Percentiles rank a stretch among this genome's conserved stretches.
These are phyloP conservation scores for Protophormia terraenovae DNA, from an alignment of 2,888 invertebrate genomes.

Conservation along the genomic window DNA sequence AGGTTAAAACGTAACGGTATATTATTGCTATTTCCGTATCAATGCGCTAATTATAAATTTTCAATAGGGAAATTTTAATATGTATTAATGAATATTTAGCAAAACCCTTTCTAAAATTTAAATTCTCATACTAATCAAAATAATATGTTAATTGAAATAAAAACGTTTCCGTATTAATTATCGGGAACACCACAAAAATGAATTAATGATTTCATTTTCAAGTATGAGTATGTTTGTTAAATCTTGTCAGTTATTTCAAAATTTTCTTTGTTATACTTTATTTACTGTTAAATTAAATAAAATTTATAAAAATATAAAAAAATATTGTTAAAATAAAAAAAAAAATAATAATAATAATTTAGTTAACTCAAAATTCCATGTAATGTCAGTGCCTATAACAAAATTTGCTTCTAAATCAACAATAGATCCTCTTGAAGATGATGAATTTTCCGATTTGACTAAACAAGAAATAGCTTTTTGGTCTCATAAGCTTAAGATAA, in stretches of 20 bases:
- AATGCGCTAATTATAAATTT: too few relatives aligned
- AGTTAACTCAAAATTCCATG: constrained; percentile 56
- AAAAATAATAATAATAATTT: constrained; percentile 4
- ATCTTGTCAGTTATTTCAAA: constrained; percentile 37
- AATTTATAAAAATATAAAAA: background rate
- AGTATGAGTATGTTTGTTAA: constrained; percentile 14
- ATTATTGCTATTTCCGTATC: too few relatives aligned
- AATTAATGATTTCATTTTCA: too few relatives aligned
- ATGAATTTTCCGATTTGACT: constrained; percentile 65
- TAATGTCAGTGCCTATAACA: constrained; percentile 4
- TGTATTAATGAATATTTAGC: too few relatives aligned
- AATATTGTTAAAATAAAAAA: background rate
- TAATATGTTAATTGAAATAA: too few relatives aligned
- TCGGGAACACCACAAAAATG: background rate
- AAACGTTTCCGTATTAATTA: background rate
- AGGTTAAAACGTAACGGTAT: too few relatives aligned
- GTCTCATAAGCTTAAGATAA: constrained; percentile 70
- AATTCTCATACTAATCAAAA: too few relatives aligned
- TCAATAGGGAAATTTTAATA: too few relatives aligned
- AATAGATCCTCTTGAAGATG: constrained; percentile 60
- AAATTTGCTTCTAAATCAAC: background rate
- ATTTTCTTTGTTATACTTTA: background rate
- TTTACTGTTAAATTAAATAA: background rate
- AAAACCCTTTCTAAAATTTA: too few relatives aligned
- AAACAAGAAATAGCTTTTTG: constrained; percentile 70